phyloP scores from a whole-genome alignment of 2,113 vertebrate genomes.

The Carettochelys insculpta region DNA sequence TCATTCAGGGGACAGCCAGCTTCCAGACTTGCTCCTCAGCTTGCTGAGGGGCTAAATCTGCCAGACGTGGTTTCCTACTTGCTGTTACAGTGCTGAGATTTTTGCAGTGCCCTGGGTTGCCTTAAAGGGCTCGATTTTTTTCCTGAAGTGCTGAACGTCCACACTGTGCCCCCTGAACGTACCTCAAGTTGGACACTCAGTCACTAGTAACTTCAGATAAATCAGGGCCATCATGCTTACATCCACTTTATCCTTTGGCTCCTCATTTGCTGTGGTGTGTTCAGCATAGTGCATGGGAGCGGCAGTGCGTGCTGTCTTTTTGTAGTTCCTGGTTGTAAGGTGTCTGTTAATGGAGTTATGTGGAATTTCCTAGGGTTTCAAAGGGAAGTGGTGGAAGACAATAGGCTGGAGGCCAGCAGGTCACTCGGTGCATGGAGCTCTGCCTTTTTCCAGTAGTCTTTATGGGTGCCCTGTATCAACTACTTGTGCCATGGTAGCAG shows the following conservation, averaged over 20 bases:
- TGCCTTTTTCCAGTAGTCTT: background rate
- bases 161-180: background rate
- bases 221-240: background rate
- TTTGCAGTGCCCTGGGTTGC: background rate
- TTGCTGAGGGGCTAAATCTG: background rate
- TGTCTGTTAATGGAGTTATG: background rate
- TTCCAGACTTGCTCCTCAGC: background rate
- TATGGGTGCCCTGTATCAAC: background rate
- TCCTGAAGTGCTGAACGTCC: background rate
- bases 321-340: background rate
- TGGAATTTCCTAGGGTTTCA: background rate
- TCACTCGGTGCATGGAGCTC: background rate
- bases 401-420: background rate
- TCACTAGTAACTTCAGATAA: background rate
- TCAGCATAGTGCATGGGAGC: background rate
- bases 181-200: background rate
- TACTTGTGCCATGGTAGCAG: background rate
- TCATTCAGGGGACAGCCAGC: background rate
- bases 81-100: background rate
- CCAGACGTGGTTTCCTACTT: background rate
- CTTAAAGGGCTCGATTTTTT: background rate
- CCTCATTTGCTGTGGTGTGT: background rate
- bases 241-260: background rate
- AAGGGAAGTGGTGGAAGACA: background rate
- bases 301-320: background rate